Base-by-base conservation (phyloP, 2,888 invertebrate species). In the Chesias legatella region DNA sequence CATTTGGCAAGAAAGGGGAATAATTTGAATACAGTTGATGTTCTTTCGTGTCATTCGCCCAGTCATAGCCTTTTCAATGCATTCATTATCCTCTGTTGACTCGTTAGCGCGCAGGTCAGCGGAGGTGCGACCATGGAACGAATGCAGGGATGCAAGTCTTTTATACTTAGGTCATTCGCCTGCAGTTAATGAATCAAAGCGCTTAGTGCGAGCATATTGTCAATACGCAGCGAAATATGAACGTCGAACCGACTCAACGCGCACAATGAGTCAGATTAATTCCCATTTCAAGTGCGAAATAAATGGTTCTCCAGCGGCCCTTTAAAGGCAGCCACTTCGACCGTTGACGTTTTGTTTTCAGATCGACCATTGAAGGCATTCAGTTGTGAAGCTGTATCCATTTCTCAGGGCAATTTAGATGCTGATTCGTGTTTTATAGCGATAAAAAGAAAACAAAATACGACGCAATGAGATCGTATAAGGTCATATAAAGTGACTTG, bases 161-260 rank as follows among this genome's bases (percentile, higher is more conserved):
- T 85, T 86, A 83, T 83, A 56, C 67, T 48, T 41, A 59, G 85
- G 83, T 79, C 85, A 72, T 85, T 86, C 72, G 73, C 82, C 83
- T 71, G 63, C 62, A 50, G 75, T 74, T 86, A 85, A 88, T 86
- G 84, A 86, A 84, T 85, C 83, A 74, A 41, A 76, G 70, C 69
- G 68, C 71, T 79, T 60, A 70, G 72, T 71, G 69, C 58, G 75
- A 76, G 67, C 70, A 73, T 72, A 80, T 81, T 82, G 79, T 77
- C 82, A 84, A 84, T 83, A 78, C 71, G 65, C 65, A 74, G 79
- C 72, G 67, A 76, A 82, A 79, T 79, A 81, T 82, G 75, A 78
- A 78, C 66, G 68, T 65, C 67, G 66, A 66, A 65, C 65, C 68
- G 67, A 67, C 63, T 61, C 59, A 50, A 59, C 48, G 43, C 52